A percentile compares a stretch with the other conserved stretches of the same genome.
Evolutionary conservation across 2,113 vertebrate genomes (phyloP).

Genomic region (Cinclus mexicanus): DNA sequence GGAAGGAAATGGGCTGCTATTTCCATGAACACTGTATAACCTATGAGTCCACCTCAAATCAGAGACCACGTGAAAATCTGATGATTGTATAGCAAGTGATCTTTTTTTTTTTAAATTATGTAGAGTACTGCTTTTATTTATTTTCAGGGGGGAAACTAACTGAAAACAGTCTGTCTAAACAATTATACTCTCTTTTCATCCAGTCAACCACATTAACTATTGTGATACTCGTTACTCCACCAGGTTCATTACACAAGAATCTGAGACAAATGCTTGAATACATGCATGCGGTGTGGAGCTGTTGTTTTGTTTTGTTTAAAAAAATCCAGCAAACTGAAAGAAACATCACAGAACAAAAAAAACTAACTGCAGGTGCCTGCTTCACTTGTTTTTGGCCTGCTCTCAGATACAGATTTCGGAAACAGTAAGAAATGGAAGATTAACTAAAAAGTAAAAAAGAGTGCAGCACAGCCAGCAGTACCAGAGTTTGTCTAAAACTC

Average conservation of each 20-base stretch:
- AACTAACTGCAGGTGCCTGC: background rate
- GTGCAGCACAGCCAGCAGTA: background rate
- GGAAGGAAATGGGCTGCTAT: background rate
- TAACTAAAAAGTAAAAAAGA: background rate
- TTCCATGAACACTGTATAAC: background rate
- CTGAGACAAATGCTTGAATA: background rate
- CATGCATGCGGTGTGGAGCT: background rate
- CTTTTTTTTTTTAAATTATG: background rate
- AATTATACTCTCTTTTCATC: background rate
- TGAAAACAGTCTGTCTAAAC: background rate
- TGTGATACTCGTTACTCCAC: background rate
- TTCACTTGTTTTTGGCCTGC: background rate
- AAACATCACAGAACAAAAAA: background rate
- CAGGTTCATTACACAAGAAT: background rate
- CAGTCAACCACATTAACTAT: background rate
- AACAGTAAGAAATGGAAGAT: background rate
- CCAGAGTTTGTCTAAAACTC: background rate
- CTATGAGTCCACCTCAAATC: background rate
- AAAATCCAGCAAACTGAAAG: background rate
- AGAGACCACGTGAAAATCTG: background rate
- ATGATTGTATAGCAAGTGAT: background rate
- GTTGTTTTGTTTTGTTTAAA: background rate
- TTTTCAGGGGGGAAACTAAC: background rate
- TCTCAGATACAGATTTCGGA: background rate
- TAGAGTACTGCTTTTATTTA: background rate